Percentiles rank a stretch among this genome's conserved stretches.
Conservation (phyloP, 2,797 vertebrate genomes). For the Galagoides demidoff region DNA sequence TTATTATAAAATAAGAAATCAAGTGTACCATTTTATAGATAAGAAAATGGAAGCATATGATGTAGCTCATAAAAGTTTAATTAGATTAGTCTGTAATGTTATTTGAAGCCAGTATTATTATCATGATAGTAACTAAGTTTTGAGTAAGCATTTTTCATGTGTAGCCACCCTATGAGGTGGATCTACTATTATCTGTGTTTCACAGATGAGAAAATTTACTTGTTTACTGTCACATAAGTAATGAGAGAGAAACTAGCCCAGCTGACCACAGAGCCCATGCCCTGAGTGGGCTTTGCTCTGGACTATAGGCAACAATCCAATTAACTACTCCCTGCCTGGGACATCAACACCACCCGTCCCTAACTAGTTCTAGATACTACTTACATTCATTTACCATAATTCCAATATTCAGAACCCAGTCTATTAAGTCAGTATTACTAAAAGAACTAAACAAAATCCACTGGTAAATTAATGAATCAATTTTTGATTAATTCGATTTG, state of each 20-base stretch:
- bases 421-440: background rate
- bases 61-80: constrained; percentile 3
- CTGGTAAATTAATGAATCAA: background rate
- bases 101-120: background rate
- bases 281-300: background rate
- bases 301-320: background rate
- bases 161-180: background rate
- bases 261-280: background rate
- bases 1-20: constrained; percentile 19
- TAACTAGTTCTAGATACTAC: background rate
- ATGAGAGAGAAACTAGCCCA: background rate
- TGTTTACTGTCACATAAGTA: background rate
- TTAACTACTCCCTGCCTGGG: background rate
- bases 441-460: background rate
- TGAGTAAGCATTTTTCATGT: background rate
- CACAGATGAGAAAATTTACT: constrained; percentile 8
- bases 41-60: constrained; percentile 22
- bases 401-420: background rate
- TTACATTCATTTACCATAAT: background rate
- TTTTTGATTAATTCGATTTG: background rate
- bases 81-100: background rate
- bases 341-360: background rate
- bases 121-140: background rate
- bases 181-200: background rate
- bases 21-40: background rate